These are phyloP conservation scores for Enteromius argenteus DNA, from an alignment of 2,797 vertebrate genomes.

Conservation along the genomic window DNA sequence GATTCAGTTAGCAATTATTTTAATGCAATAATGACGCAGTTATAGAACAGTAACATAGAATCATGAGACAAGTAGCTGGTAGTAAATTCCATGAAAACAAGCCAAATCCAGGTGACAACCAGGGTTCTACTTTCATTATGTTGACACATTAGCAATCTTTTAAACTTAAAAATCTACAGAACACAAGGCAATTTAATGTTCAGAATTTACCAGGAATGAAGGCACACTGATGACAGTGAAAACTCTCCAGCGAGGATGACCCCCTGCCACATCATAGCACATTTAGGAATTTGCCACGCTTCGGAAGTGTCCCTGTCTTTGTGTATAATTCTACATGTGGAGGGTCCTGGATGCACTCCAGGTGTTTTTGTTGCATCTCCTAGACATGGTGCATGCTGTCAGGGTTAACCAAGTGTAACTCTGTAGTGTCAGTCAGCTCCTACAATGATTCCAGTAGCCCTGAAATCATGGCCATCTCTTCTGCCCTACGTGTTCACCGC, in stretches of 20 bases:
- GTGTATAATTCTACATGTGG: background rate
- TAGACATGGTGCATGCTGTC: background rate
- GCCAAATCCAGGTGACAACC: background rate
- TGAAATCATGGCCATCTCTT: background rate
- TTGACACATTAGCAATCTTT: background rate
- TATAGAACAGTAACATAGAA: background rate
- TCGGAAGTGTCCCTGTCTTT: background rate
- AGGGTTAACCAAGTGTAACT: background rate
- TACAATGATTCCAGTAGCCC: background rate
- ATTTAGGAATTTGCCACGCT: background rate
- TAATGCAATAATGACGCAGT: background rate
- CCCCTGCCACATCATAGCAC: slow-evolving; percentile 2
- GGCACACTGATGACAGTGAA: slow-evolving; percentile 12
- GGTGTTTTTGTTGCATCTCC: slow-evolving; percentile 9
- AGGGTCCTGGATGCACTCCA: background rate
- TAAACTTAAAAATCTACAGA: background rate
- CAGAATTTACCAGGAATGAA: slow-evolving; percentile 1
- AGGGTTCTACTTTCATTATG: background rate
- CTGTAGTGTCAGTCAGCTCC: background rate
- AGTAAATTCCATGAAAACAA: background rate
- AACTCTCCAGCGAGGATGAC: slow-evolving; percentile 19
- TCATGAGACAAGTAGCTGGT: background rate
- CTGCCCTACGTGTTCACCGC: background rate
- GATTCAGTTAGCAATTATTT: background rate
- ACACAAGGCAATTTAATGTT: background rate